Evolutionary conservation across 2,888 invertebrate genomes (phyloP).

Genomic region (Andricus curvator): DNA sequence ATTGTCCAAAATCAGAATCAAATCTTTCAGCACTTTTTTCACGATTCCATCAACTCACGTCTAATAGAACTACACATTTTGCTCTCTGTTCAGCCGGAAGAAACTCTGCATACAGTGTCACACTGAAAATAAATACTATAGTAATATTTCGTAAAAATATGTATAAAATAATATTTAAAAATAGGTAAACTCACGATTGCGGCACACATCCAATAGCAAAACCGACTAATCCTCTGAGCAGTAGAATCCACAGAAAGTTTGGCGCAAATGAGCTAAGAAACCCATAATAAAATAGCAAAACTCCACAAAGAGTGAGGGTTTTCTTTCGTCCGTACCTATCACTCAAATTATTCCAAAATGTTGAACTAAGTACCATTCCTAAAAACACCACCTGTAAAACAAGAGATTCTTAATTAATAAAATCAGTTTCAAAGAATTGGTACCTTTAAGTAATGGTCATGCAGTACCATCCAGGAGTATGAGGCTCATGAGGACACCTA

Average conservation of each 20-base stretch:
- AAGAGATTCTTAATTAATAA: conserved; percentile 16
- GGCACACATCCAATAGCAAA: conserved; percentile 98
- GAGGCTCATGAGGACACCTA: no score
- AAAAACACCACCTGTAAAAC: conserved; percentile 87
- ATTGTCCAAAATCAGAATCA: not conserved
- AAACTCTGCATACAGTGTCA: conserved; percentile 97
- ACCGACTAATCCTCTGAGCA: conserved; percentile 94
- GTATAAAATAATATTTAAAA: not conserved
- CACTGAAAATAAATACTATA: conserved; percentile 81
- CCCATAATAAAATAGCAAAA: conserved; percentile 94
- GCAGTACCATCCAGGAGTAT: no score
- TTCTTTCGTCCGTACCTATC: conserved; percentile 95
- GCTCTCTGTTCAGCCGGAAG: conserved; percentile 95
- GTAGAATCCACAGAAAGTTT: conserved; percentile 93
- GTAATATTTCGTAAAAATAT: conserved; percentile 45
- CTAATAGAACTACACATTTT: conserved; percentile 95
- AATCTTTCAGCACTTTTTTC: not conserved
- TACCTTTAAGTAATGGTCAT: not conserved
- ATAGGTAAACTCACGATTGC: conserved; percentile 89
- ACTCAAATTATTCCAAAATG: conserved; percentile 97
- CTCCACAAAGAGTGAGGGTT: conserved; percentile 95
- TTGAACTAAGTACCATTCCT: conserved; percentile 98
- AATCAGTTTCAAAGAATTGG: not conserved
- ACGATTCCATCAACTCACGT: conserved; percentile 85
- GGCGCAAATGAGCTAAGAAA: conserved; percentile 94